Evolutionary conservation across 2,797 vertebrate genomes (phyloP), one percentile per base, ranked within the genome.

Genomic region (Chanos chanos): DNA sequence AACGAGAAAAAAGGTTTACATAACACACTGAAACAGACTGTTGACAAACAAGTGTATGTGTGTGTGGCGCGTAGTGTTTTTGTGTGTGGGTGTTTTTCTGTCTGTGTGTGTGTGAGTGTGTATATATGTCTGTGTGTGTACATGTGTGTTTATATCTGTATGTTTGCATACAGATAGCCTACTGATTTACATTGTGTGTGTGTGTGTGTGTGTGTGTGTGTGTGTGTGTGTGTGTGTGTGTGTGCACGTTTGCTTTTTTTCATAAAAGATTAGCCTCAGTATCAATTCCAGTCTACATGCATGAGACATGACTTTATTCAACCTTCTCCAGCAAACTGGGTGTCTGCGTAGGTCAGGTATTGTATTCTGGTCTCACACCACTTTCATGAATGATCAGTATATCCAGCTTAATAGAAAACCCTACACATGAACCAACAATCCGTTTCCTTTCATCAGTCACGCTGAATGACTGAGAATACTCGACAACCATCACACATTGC

Each of bases 1-100:
- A 41, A 31, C 24, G 5, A 36, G 58, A 27, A 16, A 31, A 19
- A 25, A 45, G 34, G n/a, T 44, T 58, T 57, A 45, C 36, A 49
- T 53, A 48, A 52, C 10, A 47, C 34, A 7, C 27, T 7, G 15
- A 50, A 19, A 31, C 15, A 64, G 47, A 56, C 47, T 60, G 39
- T 27, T 41, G 19, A 61, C 19, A 43, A 21, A 21, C 36, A 8
- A 10, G 50, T 16, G 24, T 27, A 40, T 27, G 53, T 10, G 9
- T 7, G 15, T 36, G n/a, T 13, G 36, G 34, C 36, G 34, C 36
- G 13, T 36, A 36, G 36, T 34, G 36, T 15, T 13, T 13, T 33
- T 33, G 30, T 33, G 30, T 33, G 30, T 36, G 15, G 34, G 34
- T 13, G 43, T n/a, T n/a, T n/a, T n/a, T 16, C 12, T 25, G 56